These are phyloP conservation scores for Drosophila nigricruria DNA, from an alignment of 2,888 invertebrate species.

Conservation along the genomic window DNA sequence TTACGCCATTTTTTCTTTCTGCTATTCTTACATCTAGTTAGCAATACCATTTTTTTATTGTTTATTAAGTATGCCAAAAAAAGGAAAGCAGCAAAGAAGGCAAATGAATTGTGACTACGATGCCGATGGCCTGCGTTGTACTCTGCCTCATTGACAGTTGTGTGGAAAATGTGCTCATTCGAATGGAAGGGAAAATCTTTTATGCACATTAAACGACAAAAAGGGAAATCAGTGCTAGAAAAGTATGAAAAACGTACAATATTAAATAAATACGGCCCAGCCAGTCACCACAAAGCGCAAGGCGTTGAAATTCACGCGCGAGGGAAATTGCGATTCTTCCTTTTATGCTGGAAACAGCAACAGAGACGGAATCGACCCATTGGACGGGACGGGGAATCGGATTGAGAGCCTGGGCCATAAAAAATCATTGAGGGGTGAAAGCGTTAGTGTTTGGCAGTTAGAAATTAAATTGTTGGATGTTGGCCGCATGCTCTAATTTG, in stretches of 20 bases:
- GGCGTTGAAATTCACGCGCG: conserved; percentile 77
- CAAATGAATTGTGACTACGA: conserved; percentile 68
- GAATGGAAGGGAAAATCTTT: conserved; percentile 80
- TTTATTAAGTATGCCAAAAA: conserved; percentile 64
- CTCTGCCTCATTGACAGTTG: conserved; percentile 74
- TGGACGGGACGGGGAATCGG: conserved; percentile 20
- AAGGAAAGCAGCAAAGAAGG: conserved; percentile 31
- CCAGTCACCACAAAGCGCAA: conserved; percentile 72
- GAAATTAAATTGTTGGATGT: conserved; percentile 7
- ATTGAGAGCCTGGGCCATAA: conserved; percentile 4
- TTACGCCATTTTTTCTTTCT: conserved; percentile 43
- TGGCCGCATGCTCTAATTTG: conserved; percentile 24
- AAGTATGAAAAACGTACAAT: conserved; percentile 73
- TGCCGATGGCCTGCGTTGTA: conserved; percentile 45
- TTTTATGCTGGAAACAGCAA: conserved; percentile 24
- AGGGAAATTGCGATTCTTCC: conserved; percentile 40
- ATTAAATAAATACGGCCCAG: conserved; percentile 75
- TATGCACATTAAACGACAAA: conserved; percentile 81
- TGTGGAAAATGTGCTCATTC: conserved; percentile 80
- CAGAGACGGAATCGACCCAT: conserved; percentile 30
- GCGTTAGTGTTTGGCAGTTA: conserved; percentile 27
- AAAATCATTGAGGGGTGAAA: conserved; percentile 42
- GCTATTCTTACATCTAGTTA: conserved; percentile 35
- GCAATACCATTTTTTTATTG: conserved; percentile 59
- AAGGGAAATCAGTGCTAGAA: conserved; percentile 78